Percentiles rank a stretch among this genome's conserved stretches.
Conservation (phyloP, 2,113 vertebrate species). For the Cyprinodon variegatus region DNA sequence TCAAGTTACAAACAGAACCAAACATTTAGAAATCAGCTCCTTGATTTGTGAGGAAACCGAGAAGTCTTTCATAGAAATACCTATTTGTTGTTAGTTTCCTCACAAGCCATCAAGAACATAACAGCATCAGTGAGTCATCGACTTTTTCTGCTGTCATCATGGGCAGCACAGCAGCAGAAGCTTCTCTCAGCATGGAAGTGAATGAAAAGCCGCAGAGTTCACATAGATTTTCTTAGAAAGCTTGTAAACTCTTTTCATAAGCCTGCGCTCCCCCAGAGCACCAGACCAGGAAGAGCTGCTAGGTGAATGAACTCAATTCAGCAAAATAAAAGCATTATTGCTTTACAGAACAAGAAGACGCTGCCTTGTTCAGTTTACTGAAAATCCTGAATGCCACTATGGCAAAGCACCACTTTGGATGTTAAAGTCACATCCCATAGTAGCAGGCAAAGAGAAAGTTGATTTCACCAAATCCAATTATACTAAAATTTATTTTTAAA, state of each 20-base stretch:
- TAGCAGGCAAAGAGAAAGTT: neutral
- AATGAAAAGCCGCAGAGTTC: neutral
- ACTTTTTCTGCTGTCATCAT: neutral
- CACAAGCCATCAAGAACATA: too few relatives aligned
- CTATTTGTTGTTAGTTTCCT: too few relatives aligned
- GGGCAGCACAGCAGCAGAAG: neutral
- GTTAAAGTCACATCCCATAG: neutral
- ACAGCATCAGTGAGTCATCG: too few relatives aligned
- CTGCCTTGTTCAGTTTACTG: too few relatives aligned
- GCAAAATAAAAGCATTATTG: neutral
- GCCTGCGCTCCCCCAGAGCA: neutral
- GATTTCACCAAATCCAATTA: neutral
- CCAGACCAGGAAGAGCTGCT: conserved; percentile 14
- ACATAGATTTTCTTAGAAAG: neutral
- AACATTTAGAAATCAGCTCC: too few relatives aligned
- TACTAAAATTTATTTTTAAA: neutral
- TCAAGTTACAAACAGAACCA: too few relatives aligned
- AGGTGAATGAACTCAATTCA: conserved; percentile 9
- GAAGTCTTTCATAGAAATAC: too few relatives aligned
- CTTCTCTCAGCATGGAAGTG: neutral
- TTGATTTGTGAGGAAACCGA: too few relatives aligned
- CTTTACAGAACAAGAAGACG: neutral
- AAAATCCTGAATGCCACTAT: too few relatives aligned
- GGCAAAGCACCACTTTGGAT: too few relatives aligned
- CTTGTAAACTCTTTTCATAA: conserved; percentile 18